A percentile compares a stretch with the other conserved stretches of the same genome.
phyloP scores from a whole-genome alignment of 2,888 invertebrate genomes.

The Copidosoma aretas region DNA sequence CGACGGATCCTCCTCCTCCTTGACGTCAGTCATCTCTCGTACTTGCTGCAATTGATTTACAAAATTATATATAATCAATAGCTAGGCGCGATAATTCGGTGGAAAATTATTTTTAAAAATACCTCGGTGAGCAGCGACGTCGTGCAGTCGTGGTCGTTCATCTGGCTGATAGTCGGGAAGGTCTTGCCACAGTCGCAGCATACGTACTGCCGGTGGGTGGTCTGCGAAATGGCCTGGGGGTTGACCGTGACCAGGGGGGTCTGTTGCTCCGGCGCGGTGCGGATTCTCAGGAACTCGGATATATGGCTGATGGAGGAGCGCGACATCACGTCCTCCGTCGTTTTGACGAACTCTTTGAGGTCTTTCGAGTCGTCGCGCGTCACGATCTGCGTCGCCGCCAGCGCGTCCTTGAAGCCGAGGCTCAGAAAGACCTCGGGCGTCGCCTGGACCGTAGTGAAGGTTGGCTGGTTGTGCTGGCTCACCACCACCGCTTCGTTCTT shows the following conservation, averaged over 20 bases:
- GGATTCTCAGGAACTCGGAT: constrained; percentile 58
- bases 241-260: constrained; percentile 56
- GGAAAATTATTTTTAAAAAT: not conserved
- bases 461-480: constrained; percentile 50
- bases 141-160: constrained; percentile 55
- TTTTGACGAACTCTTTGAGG: constrained; percentile 54
- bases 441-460: constrained; percentile 56
- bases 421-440: constrained; percentile 58
- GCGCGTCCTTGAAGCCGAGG: constrained; percentile 56
- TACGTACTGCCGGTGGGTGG: constrained; percentile 43
- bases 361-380: constrained; percentile 57
- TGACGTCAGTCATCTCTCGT: not conserved
- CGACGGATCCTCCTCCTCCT: constrained; percentile 9
- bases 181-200: constrained; percentile 61
- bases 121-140: constrained; percentile 50
- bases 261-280: constrained; percentile 53
- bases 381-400: constrained; percentile 38
- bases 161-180: constrained; percentile 53
- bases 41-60: constrained; percentile 8
- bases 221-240: constrained; percentile 57
- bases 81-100: no score
- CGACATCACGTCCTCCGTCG: constrained; percentile 53
- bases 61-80: not conserved
- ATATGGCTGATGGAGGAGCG: constrained; percentile 59
- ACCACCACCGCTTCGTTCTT: constrained; percentile 49